Evolutionary conservation across 2,888 invertebrate genomes (phyloP).

Genomic region (Rhynchonema sp.): DNA sequence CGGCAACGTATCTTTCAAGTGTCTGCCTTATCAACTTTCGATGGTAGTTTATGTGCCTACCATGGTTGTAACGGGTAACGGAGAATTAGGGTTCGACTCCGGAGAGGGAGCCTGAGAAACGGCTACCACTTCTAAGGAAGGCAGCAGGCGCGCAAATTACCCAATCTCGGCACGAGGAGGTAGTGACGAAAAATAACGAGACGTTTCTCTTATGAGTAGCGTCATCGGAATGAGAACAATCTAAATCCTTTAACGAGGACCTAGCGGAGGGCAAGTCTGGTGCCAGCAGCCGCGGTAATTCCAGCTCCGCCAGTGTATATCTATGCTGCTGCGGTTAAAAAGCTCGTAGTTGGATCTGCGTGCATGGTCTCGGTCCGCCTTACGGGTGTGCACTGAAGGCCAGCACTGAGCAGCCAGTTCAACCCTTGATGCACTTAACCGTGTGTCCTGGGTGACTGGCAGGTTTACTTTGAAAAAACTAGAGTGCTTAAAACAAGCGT

Average conservation of each 20-base stretch:
- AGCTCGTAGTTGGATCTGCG: neutral
- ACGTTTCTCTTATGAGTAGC: constrained; percentile 16
- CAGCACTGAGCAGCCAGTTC: constrained; percentile 11
- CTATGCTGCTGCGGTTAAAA: neutral
- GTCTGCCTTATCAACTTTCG: constrained; percentile 29
- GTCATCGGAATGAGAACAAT: neutral
- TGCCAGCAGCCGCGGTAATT: neutral
- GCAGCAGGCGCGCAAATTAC: neutral
- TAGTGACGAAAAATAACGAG: constrained; percentile 48
- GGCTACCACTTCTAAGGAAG: neutral
- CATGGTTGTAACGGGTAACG: constrained; percentile 49
- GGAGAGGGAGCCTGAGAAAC: neutral
- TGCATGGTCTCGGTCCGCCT: constrained; percentile 11
- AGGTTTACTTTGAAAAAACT: neutral
- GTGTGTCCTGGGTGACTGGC: constrained; percentile 11
- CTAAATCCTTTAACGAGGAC: neutral
- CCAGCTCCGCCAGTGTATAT: neutral
- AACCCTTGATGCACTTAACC: constrained; percentile 27
- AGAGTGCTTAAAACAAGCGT: neutral
- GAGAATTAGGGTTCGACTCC: constrained; percentile 38
- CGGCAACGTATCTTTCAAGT: constrained; percentile 41
- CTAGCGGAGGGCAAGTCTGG: neutral
- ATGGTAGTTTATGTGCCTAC: constrained; percentile 29
- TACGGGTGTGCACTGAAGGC: constrained; percentile 13
- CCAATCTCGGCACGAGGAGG: constrained; percentile 37